A percentile compares a stretch with the other conserved stretches of the same genome.
phyloP scores from a whole-genome alignment of 2,113 vertebrate species.

The Protobothrops mucrosquamatus region DNA sequence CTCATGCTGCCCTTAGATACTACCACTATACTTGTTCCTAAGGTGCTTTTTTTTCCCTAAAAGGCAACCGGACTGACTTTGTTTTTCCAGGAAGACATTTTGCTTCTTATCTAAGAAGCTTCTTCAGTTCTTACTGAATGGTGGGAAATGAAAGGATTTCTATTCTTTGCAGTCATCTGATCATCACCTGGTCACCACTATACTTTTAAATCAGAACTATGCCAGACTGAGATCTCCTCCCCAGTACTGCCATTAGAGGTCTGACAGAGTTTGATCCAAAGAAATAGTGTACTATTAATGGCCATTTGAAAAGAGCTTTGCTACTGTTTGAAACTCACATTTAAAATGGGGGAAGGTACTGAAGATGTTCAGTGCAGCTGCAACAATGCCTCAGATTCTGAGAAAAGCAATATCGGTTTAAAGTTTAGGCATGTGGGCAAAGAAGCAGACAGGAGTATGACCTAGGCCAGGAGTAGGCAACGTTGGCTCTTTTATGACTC shows the following conservation, averaged over 20 bases:
- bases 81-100: background rate
- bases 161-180: background rate
- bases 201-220: background rate
- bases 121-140: background rate
- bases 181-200: background rate
- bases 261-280: background rate
- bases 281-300: background rate
- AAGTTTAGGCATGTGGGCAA: background rate
- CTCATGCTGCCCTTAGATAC: background rate
- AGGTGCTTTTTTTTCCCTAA: accelerated
- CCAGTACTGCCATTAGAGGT: background rate
- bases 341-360: background rate
- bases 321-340: background rate
- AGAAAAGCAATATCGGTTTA: background rate
- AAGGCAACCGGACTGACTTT: background rate
- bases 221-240: background rate
- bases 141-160: background rate
- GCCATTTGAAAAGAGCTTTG: background rate
- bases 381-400: background rate
- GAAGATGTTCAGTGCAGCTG: background rate
- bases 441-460: background rate
- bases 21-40: background rate
- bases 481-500: no score
- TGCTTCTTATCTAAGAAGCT: background rate
- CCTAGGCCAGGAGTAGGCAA: background rate